Conservation (phyloP, 2,113 vertebrate species). For the Sminthopsis crassicaudata region DNA sequence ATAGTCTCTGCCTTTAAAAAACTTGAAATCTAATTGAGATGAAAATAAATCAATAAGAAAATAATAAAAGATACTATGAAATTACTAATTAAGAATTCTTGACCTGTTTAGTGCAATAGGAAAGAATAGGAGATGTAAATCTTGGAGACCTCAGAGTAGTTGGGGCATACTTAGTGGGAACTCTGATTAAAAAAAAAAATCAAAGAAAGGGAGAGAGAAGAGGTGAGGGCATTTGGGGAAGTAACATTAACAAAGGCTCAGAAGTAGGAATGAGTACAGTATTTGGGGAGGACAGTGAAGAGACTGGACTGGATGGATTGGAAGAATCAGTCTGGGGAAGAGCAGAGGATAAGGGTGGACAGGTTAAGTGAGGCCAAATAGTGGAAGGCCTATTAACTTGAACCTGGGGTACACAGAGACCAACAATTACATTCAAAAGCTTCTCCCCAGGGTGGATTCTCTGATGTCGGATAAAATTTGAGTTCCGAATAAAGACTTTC, state of each 20-base stretch:
- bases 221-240: background rate
- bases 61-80: background rate
- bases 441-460: constrained; percentile 13
- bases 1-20: background rate
- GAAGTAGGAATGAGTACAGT: background rate
- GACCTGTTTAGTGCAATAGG: background rate
- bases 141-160: background rate
- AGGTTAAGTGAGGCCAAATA: background rate
- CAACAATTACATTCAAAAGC: background rate
- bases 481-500: constrained; percentile 10
- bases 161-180: background rate
- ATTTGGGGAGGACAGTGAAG: background rate
- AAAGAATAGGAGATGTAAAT: background rate
- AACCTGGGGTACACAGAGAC: background rate
- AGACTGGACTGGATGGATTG: background rate
- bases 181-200: background rate
- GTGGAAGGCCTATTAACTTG: background rate
- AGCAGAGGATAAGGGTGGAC: background rate
- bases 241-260: background rate
- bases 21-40: background rate
- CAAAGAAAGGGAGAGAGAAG: background rate
- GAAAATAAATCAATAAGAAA: constrained; percentile 5
- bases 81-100: background rate
- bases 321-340: background rate
- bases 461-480: background rate